phyloP scores from a whole-genome alignment of 2,888 invertebrate species.

The Cenopis cana region DNA sequence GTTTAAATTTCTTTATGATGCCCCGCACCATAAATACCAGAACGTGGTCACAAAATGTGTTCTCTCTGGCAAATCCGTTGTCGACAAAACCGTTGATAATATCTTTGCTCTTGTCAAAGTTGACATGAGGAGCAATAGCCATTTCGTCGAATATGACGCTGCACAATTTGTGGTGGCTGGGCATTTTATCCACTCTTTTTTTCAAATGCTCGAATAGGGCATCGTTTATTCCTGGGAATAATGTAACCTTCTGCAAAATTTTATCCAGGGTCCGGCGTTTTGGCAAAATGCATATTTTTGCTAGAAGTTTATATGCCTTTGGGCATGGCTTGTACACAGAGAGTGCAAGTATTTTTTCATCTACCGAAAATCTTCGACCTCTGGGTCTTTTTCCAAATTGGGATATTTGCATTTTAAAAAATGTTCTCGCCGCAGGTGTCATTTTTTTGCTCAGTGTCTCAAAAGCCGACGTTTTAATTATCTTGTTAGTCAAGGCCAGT shows the following conservation, averaged over 20 bases:
- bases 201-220: neutral
- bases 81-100: neutral
- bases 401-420: neutral
- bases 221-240: neutral
- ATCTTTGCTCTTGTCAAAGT: neutral
- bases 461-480: constrained; percentile 3
- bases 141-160: neutral
- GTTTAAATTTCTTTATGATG: neutral
- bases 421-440: neutral
- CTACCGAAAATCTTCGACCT: neutral
- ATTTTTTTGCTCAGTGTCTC: neutral
- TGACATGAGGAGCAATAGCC: neutral
- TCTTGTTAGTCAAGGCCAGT: too few species aligned
- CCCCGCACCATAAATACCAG: neutral
- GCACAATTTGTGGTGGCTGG: neutral
- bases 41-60: neutral
- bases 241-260: neutral
- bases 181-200: neutral
- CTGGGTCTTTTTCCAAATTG: neutral
- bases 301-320: neutral
- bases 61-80: neutral
- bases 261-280: neutral
- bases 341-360: neutral
- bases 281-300: neutral
- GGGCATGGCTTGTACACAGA: neutral